Evolutionary conservation across 2,113 vertebrate species (phyloP).

Genomic region (Thermophis baileyi): DNA sequence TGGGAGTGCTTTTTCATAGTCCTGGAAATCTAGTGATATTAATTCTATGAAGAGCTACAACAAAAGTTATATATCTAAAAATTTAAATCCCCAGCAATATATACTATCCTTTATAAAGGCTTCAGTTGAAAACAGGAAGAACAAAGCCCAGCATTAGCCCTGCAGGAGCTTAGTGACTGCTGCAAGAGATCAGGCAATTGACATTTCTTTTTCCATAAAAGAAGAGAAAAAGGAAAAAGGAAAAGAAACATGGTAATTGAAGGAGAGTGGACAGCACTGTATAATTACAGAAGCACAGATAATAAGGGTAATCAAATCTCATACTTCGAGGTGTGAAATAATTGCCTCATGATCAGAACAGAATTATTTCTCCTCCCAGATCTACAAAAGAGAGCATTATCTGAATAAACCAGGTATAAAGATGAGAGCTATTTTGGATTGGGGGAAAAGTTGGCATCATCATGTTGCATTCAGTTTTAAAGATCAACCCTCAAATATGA

Average conservation of each 20-base stretch:
- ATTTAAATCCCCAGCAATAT: constrained; percentile 37
- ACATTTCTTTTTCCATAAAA: background rate
- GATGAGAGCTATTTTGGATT: background rate
- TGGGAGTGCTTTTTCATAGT: background rate
- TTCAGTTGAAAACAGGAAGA: background rate
- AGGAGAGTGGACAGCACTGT: background rate
- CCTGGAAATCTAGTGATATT: constrained; percentile 17
- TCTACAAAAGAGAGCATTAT: background rate
- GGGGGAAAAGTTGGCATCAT: background rate
- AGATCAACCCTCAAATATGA: background rate
- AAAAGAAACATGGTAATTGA: background rate
- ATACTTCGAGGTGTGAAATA: background rate
- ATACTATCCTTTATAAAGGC: constrained; percentile 7
- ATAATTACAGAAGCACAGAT: background rate
- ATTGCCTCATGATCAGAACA: constrained; percentile 15
- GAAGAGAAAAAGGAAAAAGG: background rate
- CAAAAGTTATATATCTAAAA: background rate
- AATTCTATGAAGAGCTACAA: background rate
- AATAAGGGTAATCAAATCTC: background rate
- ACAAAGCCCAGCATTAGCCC: constrained; percentile 13
- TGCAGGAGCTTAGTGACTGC: background rate
- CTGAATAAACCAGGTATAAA: background rate
- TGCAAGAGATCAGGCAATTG: background rate
- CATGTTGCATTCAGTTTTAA: background rate
- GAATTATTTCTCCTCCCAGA: background rate